A percentile compares a stretch with the other conserved stretches of the same genome.
Evolutionary conservation across 2,888 invertebrate species (phyloP).

Genomic region (Sisyra terminalis): DNA sequence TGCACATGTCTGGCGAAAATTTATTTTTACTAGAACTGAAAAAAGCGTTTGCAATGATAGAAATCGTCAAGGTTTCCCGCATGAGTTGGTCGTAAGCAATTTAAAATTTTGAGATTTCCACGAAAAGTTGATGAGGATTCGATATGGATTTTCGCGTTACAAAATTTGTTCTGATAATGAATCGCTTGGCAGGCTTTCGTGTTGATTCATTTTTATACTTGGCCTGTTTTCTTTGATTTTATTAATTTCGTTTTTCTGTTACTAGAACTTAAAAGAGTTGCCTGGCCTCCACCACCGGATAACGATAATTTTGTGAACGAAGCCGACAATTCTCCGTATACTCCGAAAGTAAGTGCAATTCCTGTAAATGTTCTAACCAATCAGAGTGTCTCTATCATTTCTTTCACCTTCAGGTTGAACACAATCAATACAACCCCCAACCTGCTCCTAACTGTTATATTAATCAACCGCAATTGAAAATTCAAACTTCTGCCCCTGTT

Average conservation of each 20-base stretch:
- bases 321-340: slow-evolving; percentile 24
- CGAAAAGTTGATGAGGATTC: too few species aligned
- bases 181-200: too few species aligned
- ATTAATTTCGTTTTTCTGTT: slow-evolving; percentile 19
- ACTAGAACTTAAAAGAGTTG: slow-evolving; percentile 69
- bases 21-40: too few species aligned
- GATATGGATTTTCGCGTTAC: too few species aligned
- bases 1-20: too few species aligned
- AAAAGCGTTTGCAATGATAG: too few species aligned
- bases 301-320: slow-evolving; percentile 44
- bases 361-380: background rate
- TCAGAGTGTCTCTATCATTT: background rate
- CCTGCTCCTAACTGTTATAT: background rate
- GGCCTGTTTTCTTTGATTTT: too few species aligned
- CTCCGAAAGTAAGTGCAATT: slow-evolving; percentile 40
- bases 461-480: slow-evolving; percentile 10
- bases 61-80: too few species aligned
- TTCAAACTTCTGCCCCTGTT: slow-evolving; percentile 11
- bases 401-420: slow-evolving; percentile 7
- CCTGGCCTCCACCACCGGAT: slow-evolving; percentile 68
- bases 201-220: too few species aligned
- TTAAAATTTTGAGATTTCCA: too few species aligned
- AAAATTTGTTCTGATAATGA: too few species aligned
- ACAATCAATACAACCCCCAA: background rate
- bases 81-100: too few species aligned